Conservation (phyloP, 2,113 vertebrate species). For the Barbus barbus region DNA sequence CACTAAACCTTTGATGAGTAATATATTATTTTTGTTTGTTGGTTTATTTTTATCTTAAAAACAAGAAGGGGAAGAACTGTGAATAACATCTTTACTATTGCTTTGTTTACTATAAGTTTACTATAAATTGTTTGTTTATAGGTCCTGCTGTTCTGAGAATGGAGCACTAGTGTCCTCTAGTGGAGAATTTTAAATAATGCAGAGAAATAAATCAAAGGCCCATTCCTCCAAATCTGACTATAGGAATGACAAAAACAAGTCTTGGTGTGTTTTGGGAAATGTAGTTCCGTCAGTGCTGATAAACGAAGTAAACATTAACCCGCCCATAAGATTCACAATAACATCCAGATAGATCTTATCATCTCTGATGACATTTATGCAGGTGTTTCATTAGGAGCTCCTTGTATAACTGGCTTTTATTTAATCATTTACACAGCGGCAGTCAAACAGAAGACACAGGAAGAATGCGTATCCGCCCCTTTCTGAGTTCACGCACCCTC, state of each 20-base stretch:
- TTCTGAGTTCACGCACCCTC: not conserved
- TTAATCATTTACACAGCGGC: not conserved
- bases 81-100: not conserved
- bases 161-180: slow-evolving; percentile 3
- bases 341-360: not conserved
- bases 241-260: not conserved
- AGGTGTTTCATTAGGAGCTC: not conserved
- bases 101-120: too few relatives aligned
- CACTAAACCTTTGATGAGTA: not conserved
- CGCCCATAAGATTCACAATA: too few relatives aligned
- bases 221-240: not conserved
- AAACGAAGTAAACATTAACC: not conserved
- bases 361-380: not conserved
- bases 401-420: not conserved
- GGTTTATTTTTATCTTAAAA: not conserved
- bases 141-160: not conserved
- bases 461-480: slow-evolving; percentile 8
- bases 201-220: not conserved
- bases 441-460: not conserved
- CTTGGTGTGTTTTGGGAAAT: slow-evolving; percentile 40
- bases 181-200: not conserved
- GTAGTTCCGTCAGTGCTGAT: slow-evolving; percentile 35
- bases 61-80: not conserved
- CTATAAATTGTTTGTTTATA: too few relatives aligned
- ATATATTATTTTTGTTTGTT: not conserved